phyloP scores from a whole-genome alignment of 2,113 vertebrate genomes.

The Melanerpes formicivorus region DNA sequence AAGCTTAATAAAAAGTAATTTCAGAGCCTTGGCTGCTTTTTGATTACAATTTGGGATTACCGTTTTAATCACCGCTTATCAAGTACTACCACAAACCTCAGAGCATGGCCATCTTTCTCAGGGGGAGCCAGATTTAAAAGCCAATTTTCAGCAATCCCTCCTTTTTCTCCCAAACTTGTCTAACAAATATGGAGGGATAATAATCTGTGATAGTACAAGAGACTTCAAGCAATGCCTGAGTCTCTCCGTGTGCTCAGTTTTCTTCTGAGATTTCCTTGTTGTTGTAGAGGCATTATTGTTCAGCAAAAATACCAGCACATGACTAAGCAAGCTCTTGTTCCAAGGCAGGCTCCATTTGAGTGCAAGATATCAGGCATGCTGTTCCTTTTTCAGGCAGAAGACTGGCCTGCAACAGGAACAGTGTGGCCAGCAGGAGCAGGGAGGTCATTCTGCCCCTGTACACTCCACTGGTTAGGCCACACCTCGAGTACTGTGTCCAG shows the following conservation, averaged over 20 bases:
- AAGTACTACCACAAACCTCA: slow-evolving; percentile 51
- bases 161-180: background rate
- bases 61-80: slow-evolving; percentile 50
- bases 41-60: slow-evolving; percentile 50
- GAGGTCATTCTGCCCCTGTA: too few relatives aligned
- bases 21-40: slow-evolving; percentile 54
- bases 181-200: background rate
- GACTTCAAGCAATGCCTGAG: background rate
- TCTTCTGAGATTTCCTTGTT: background rate
- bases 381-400: background rate
- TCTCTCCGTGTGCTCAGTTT: background rate
- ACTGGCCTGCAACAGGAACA: too few relatives aligned
- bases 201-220: slow-evolving; percentile 5
- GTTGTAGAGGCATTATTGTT: background rate
- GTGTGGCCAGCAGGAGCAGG: too few relatives aligned
- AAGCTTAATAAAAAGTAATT: slow-evolving; percentile 63
- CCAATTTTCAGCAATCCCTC: slow-evolving; percentile 35
- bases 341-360: background rate
- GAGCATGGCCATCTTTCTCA: slow-evolving; percentile 46
- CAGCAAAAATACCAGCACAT: background rate
- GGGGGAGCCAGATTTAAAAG: slow-evolving; percentile 60
- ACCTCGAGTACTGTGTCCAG: too few relatives aligned
- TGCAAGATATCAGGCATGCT: background rate
- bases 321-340: background rate
- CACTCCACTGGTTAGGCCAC: too few relatives aligned